These are phyloP conservation scores for Solen grandis DNA, from an alignment of 1,140 invertebrate species.

Conservation along the genomic window DNA sequence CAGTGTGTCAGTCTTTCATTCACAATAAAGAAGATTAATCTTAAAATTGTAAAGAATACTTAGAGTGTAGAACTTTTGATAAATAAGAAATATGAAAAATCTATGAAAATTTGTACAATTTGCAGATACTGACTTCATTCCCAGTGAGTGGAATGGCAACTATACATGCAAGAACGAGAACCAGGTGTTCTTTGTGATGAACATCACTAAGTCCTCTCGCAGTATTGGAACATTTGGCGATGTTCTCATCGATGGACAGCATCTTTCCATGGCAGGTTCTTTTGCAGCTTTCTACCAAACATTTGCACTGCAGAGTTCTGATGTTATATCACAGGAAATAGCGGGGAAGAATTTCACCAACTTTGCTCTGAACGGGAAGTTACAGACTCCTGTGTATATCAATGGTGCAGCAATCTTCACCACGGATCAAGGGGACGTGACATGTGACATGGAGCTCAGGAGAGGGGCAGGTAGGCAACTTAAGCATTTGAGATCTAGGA, in stretches of 20 bases:
- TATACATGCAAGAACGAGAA: conserved; percentile 44
- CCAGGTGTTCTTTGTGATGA: conserved; percentile 36
- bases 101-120: not conserved
- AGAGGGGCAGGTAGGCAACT: conserved; percentile 46
- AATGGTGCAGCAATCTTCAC: conserved; percentile 38
- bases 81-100: no score
- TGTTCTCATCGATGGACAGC: conserved; percentile 14
- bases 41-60: no score
- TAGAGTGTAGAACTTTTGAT: no score
- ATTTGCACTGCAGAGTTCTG: conserved; percentile 23
- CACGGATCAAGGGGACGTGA: not conserved
- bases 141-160: conserved; percentile 50
- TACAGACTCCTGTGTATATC: conserved; percentile 28
- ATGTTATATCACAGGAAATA: not conserved
- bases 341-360: conserved; percentile 25
- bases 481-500: no score
- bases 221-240: conserved; percentile 30
- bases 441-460: conserved; percentile 16
- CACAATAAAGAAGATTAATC: no score
- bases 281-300: conserved; percentile 21
- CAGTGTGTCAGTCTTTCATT: no score
- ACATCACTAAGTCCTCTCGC: conserved; percentile 41
- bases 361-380: conserved; percentile 30
- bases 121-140: conserved; percentile 17
- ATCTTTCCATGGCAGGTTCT: conserved; percentile 33